Percentiles rank a stretch among this genome's conserved stretches.
These are phyloP conservation scores for Oryctes rhinoceros DNA, from an alignment of 1,140 invertebrate genomes.

Conservation along the genomic window DNA sequence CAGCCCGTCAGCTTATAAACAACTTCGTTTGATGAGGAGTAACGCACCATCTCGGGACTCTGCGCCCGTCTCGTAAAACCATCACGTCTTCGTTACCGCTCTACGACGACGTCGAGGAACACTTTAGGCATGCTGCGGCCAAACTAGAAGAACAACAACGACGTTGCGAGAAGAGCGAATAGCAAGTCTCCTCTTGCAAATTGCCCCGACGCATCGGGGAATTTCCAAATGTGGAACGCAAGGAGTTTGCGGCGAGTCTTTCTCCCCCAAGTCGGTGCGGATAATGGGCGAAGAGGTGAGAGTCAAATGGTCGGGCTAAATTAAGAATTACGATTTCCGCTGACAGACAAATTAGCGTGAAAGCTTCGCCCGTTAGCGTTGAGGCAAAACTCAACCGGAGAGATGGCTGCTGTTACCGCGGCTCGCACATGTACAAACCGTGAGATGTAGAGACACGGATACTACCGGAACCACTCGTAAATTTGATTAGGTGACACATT, in stretches of 20 bases:
- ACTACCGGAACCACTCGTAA: slow-evolving; percentile 54
- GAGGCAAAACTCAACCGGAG: slow-evolving; percentile 25
- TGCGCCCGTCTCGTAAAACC: slow-evolving; percentile 11
- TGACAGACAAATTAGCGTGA: slow-evolving; percentile 57
- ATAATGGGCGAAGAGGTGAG: slow-evolving; percentile 56
- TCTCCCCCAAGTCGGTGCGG: slow-evolving; percentile 24
- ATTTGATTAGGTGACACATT: slow-evolving; percentile 56
- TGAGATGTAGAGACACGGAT: slow-evolving; percentile 46
- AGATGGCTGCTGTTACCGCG: background rate
- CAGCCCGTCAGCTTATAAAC: slow-evolving; percentile 16
- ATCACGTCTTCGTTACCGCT: slow-evolving; percentile 4
- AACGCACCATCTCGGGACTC: slow-evolving; percentile 16
- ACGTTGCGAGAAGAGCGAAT: background rate
- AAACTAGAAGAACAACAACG: background rate
- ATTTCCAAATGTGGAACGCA: background rate
- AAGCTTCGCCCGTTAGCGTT: slow-evolving; percentile 46
- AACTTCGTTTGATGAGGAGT: slow-evolving; percentile 33
- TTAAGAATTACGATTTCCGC: slow-evolving; percentile 56
- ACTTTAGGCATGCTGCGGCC: background rate
- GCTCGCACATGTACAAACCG: slow-evolving; percentile 37
- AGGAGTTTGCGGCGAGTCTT: background rate
- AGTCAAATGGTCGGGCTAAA: slow-evolving; percentile 56
- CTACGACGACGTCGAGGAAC: background rate
- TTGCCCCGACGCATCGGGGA: slow-evolving; percentile 6
- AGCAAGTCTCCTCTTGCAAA: background rate